phyloP scores from a whole-genome alignment of 2,113 vertebrate species.

The Argyrosomus japonicus region DNA sequence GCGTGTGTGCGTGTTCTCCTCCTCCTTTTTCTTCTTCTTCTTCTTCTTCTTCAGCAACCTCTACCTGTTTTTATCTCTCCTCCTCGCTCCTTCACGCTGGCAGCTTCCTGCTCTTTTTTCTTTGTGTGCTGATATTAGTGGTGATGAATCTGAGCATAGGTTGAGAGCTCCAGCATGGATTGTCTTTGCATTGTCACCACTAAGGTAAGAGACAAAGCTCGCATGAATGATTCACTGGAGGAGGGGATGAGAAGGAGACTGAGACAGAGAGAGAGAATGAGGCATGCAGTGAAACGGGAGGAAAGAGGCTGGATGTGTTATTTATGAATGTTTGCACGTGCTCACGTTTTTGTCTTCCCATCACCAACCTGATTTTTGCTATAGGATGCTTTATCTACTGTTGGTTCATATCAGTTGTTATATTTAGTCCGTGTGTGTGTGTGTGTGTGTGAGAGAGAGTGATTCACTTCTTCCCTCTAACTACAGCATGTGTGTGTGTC shows the following conservation, averaged over 20 bases:
- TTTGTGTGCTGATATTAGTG: conserved; percentile 75
- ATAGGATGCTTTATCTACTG: neutral
- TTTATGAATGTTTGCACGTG: conserved; percentile 39
- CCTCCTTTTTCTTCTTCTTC: conserved; percentile 19
- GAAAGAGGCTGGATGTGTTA: conserved; percentile 28
- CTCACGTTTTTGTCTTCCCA: conserved; percentile 11
- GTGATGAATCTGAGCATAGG: conserved; percentile 86
- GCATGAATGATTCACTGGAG: conserved; percentile 35
- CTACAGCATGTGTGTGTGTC: neutral
- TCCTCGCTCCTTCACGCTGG: conserved; percentile 76
- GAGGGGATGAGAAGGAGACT: conserved; percentile 8
- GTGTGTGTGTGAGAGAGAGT: conserved; percentile 7
- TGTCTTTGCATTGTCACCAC: conserved; percentile 99
- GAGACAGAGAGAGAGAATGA: conserved; percentile 25
- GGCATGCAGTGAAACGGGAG: too few relatives aligned
- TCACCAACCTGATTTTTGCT: neutral
- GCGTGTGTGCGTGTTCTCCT: conserved; percentile 30
- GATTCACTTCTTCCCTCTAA: conserved; percentile 3
- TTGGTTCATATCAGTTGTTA: neutral
- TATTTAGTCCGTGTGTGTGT: conserved; percentile 23
- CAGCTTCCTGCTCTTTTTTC: conserved; percentile 31
- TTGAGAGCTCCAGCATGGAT: conserved; percentile 92
- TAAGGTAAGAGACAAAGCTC: conserved; percentile 89
- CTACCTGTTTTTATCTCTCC: conserved; percentile 41
- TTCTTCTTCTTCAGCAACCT: conserved; percentile 40